These are phyloP conservation scores for Brachynemurus nebulosus DNA, from an alignment of 2,888 invertebrate species.

Conservation along the genomic window DNA sequence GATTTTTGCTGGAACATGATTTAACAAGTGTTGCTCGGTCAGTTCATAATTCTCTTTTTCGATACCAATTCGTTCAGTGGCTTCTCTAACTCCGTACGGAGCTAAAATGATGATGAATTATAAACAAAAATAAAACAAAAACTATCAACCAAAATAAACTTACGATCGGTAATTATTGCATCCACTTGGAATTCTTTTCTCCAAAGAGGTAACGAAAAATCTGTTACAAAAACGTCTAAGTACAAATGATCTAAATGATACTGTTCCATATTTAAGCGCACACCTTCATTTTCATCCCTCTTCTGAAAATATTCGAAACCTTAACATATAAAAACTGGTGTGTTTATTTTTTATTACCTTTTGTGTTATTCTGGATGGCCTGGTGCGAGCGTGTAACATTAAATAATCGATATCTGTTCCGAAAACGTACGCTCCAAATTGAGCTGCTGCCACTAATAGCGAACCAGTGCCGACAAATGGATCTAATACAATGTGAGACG, in stretches of 20 bases:
- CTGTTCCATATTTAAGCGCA: conserved; percentile 76
- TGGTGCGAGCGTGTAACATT: conserved; percentile 77
- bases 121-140: not conserved
- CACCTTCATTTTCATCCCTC: conserved; percentile 71
- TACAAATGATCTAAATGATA: conserved; percentile 65
- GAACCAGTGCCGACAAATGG: conserved; percentile 87
- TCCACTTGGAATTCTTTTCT: conserved; percentile 57
- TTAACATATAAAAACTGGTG: not conserved
- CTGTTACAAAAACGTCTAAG: conserved; percentile 80
- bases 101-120: conserved; percentile 39
- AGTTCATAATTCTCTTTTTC: conserved; percentile 43
- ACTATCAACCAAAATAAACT: conserved; percentile 28
- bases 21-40: conserved; percentile 46
- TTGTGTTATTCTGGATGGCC: conserved; percentile 65
- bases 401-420: conserved; percentile 92
- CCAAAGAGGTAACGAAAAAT: conserved; percentile 79
- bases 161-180: conserved; percentile 92
- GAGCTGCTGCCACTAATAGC: conserved; percentile 73
- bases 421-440: conserved; percentile 74
- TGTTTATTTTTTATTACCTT: conserved; percentile 34
- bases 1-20: conserved; percentile 73
- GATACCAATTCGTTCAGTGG: conserved; percentile 74
- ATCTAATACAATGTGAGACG: conserved; percentile 70
- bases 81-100: conserved; percentile 94
- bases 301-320: conserved; percentile 30